These are phyloP conservation scores for Tenebrio molitor DNA, from an alignment of 1,140 invertebrate species.

Conservation along the genomic window DNA sequence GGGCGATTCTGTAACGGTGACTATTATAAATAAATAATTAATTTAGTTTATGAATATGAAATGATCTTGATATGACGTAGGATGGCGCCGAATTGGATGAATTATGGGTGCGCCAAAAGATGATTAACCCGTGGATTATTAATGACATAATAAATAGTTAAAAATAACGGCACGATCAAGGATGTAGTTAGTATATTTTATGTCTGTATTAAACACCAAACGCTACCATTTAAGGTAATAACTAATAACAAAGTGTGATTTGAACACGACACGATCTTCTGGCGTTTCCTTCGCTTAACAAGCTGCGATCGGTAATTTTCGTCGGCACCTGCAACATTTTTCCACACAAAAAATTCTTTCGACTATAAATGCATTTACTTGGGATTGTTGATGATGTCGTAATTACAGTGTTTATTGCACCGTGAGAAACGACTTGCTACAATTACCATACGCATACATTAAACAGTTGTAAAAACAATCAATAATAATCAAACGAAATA, in stretches of 20 bases:
- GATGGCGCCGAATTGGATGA: slow-evolving; percentile 13
- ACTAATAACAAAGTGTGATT: slow-evolving; percentile 35
- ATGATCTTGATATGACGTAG: slow-evolving; percentile 12
- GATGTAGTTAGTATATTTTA: slow-evolving; percentile 33
- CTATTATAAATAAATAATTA: slow-evolving; percentile 11
- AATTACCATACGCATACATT: slow-evolving; percentile 22
- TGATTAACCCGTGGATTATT: slow-evolving; percentile 21
- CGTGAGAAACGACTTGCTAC: slow-evolving; percentile 31
- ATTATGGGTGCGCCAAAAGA: slow-evolving; percentile 29
- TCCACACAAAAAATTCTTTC: slow-evolving; percentile 4
- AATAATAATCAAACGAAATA: slow-evolving; percentile 20
- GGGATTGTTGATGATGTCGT: slow-evolving; percentile 12
- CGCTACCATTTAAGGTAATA: slow-evolving; percentile 29
- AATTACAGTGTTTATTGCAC: slow-evolving; percentile 27
- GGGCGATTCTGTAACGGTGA: neutral
- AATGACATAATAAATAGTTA: slow-evolving; percentile 11
- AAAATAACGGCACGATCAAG: slow-evolving; percentile 38
- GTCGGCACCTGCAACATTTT: slow-evolving; percentile 8
- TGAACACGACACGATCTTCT: slow-evolving; percentile 21
- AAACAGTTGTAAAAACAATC: slow-evolving; percentile 6
- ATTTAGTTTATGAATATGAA: slow-evolving; percentile 26
- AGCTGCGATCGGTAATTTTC: slow-evolving; percentile 16
- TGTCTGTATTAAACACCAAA: slow-evolving; percentile 32
- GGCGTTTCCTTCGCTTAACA: slow-evolving; percentile 16
- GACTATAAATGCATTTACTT: neutral